Evolutionary conservation across 1,140 invertebrate genomes (phyloP), one percentile per base, ranked within the genome.

Genomic region (Habropoda laboriosa): DNA sequence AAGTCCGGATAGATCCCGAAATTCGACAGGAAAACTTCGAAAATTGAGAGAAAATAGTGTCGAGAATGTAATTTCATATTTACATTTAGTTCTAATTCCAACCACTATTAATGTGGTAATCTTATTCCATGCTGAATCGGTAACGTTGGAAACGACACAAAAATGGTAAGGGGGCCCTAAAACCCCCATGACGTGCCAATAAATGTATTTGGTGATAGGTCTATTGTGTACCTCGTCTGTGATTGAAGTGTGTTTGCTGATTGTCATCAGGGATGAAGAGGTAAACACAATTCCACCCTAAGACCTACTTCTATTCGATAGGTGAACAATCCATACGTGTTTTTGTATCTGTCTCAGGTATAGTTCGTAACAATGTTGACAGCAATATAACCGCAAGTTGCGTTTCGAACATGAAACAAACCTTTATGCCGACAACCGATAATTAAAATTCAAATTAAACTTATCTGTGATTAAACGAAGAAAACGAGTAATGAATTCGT

Each of bases 221-320:
- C n/a, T n/a, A n/a, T n/a, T n/a, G n/a, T n/a, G n/a, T n/a, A n/a
- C n/a, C n/a, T n/a, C n/a, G n/a, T n/a, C n/a, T n/a, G n/a, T n/a
- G n/a, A n/a, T 49, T 21, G 80, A 60, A 85, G 84, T 82, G 84
- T 89, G 87, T 90, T 90, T 90, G 85, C 79, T 84, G 84, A 85
- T 90, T 89, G 84, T 88, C 88, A 87, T 85, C 61, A 83, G 82
- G 88, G 82, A 85, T 88, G 86, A 85, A 87, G 83, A 85, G 83
- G 88, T 86, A 90, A 90, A 89, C 88, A 89, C 82, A 86, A 89
- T 89, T 89, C 85, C 73, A 80, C 78, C 81, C 80, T 84, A 81
- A 63, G 51, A 76, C 57, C 72, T 80, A 74, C 45, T 74, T 80
- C 75, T 30, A 18, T 38, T 67, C 63, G 32, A 78, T 63, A n/a